Evolutionary conservation across 1,140 invertebrate genomes (phyloP).

Genomic region (Akabosia matsudoensis): DNA sequence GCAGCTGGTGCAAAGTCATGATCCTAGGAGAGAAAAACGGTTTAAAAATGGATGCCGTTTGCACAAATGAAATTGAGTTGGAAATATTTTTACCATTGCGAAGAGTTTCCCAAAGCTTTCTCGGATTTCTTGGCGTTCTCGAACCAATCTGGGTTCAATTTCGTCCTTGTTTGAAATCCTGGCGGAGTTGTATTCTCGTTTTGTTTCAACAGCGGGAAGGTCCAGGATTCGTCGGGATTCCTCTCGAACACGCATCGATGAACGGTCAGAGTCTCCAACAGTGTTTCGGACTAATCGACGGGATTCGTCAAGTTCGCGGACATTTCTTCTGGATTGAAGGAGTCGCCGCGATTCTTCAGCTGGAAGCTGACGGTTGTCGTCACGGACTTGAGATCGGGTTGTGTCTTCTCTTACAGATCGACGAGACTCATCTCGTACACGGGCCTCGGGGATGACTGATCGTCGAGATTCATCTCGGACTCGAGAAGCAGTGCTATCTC

Average conservation of each 20-base stretch:
- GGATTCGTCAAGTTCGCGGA: neutral
- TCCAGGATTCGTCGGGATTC: neutral
- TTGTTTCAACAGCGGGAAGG: neutral
- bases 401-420: constrained; percentile 26
- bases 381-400: constrained; percentile 19
- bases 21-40: neutral
- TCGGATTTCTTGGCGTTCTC: neutral
- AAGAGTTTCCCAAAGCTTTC: constrained; percentile 7
- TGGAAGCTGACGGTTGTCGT: constrained; percentile 7
- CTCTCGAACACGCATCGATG: neutral
- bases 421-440: constrained; percentile 6
- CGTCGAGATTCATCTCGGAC: neutral
- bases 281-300: constrained; percentile 16
- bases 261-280: too few relatives aligned
- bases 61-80: too few relatives aligned
- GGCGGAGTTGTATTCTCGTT: constrained; percentile 6
- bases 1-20: neutral
- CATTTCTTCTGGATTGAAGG: constrained; percentile 19
- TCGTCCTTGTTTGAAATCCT: neutral
- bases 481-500: neutral
- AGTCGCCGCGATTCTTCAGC: neutral
- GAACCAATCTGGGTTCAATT: neutral
- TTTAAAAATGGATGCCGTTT: too few relatives aligned
- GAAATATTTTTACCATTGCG: neutral
- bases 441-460: neutral